Percentiles rank a stretch among this genome's conserved stretches.
These are phyloP conservation scores for Lamproptera curius DNA, from an alignment of 2,888 invertebrate genomes.

Conservation along the genomic window DNA sequence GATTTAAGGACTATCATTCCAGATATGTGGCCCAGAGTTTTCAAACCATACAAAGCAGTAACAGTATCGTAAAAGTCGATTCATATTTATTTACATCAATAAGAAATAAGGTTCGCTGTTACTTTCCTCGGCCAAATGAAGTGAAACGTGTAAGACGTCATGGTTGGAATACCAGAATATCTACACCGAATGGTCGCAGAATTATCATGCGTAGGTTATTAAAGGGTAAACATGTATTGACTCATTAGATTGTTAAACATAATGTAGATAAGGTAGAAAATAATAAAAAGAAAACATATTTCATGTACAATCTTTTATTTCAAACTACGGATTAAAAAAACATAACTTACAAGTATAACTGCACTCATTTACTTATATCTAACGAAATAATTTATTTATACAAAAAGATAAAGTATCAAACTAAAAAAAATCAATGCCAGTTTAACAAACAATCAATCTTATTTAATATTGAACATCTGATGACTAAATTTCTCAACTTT, in stretches of 20 bases:
- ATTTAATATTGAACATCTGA: too few species aligned
- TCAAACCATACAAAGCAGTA: conserved; percentile 35
- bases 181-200: conserved; percentile 82
- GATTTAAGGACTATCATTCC: too few species aligned
- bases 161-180: conserved; percentile 84
- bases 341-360: conserved; percentile 11
- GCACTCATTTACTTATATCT: conserved; percentile 14
- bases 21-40: conserved; percentile 51
- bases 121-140: conserved; percentile 88
- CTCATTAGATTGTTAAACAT: conserved; percentile 72
- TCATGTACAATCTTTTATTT: conserved; percentile 16
- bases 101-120: conserved; percentile 77
- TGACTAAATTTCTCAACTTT: too few species aligned
- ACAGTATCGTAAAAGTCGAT: conserved; percentile 50
- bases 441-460: too few species aligned
- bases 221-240: conserved; percentile 83
- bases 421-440: too few species aligned
- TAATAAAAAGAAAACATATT: conserved; percentile 21
- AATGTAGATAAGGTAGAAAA: conserved; percentile 19
- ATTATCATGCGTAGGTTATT: conserved; percentile 86
- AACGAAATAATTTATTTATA: conserved; percentile 10
- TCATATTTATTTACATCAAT: conserved; percentile 47
- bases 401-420: conserved; percentile 5
- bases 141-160: conserved; percentile 82
- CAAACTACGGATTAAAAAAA: conserved; percentile 9